phyloP scores from a whole-genome alignment of 2,113 vertebrate species.

The Parotia lawesii region DNA sequence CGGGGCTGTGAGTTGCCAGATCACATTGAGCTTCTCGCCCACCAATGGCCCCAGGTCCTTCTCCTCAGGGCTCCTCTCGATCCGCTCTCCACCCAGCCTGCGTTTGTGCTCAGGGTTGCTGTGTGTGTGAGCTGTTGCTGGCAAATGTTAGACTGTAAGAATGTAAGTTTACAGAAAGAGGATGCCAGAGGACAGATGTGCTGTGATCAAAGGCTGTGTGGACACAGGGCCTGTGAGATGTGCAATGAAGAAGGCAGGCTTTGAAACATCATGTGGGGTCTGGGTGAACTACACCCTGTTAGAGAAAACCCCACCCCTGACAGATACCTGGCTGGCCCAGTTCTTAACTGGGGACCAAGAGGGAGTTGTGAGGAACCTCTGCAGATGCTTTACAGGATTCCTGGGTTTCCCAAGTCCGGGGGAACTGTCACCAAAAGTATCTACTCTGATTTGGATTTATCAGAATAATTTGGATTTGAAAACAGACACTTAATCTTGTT shows the following conservation, averaged over 20 bases:
- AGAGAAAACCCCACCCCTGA: neutral
- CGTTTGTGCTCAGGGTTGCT: neutral
- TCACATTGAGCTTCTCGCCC: neutral
- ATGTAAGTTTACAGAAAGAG: neutral
- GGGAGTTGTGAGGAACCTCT: neutral
- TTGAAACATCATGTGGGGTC: accelerated
- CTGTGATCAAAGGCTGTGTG: neutral
- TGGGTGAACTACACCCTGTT: neutral
- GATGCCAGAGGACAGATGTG: neutral
- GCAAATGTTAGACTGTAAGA: neutral
- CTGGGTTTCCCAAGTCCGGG: accelerated
- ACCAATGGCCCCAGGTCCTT: neutral
- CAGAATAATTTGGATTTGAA: neutral
- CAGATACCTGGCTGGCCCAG: neutral
- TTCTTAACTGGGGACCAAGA: neutral
- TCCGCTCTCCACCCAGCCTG: neutral
- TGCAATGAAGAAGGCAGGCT: neutral
- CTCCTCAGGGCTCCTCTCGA: neutral
- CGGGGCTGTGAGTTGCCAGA: accelerated
- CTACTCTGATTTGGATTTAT: neutral
- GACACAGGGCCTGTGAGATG: neutral
- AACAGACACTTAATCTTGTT: neutral
- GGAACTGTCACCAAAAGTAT: neutral
- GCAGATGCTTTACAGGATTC: neutral
- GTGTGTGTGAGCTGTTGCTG: neutral